Conservation (phyloP, 2,888 invertebrate genomes). For the Gastrophysa polygoni region DNA sequence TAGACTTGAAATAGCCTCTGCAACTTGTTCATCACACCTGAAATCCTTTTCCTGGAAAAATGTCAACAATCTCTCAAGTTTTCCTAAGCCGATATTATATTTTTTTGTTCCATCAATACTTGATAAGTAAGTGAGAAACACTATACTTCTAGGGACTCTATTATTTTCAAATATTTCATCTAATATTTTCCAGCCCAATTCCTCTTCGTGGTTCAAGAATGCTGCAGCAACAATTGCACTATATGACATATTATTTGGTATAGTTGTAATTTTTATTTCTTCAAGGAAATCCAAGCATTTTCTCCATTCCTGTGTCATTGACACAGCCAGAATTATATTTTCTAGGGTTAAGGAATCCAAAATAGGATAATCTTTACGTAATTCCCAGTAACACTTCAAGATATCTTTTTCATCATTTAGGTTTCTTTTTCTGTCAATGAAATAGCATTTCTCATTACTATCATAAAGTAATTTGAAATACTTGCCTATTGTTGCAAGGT, state of each 20-base stretch:
- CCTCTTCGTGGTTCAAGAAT: slow-evolving; percentile 62
- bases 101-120: slow-evolving; percentile 32
- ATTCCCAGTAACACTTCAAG: slow-evolving; percentile 51
- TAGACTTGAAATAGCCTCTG: slow-evolving; percentile 41
- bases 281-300: slow-evolving; percentile 66
- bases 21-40: slow-evolving; percentile 52
- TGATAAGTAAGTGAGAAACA: slow-evolving; percentile 36
- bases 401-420: slow-evolving; percentile 60
- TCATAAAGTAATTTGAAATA: slow-evolving; percentile 63
- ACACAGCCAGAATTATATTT: slow-evolving; percentile 66
- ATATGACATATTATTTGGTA: slow-evolving; percentile 61
- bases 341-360: slow-evolving; percentile 68
- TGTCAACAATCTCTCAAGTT: slow-evolving; percentile 65
- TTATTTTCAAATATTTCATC: slow-evolving; percentile 59
- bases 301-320: slow-evolving; percentile 69
- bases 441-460: slow-evolving; percentile 42
- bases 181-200: slow-evolving; percentile 68
- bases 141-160: slow-evolving; percentile 23
- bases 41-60: slow-evolving; percentile 63
- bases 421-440: slow-evolving; percentile 43
- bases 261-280: slow-evolving; percentile 61
- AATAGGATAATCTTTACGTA: slow-evolving; percentile 63
- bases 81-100: slow-evolving; percentile 38
- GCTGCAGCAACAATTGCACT: slow-evolving; percentile 65
- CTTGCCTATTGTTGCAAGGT: slow-evolving; percentile 65